Conservation (phyloP, 2,113 vertebrate genomes). For the Onychostoma macrolepis region DNA sequence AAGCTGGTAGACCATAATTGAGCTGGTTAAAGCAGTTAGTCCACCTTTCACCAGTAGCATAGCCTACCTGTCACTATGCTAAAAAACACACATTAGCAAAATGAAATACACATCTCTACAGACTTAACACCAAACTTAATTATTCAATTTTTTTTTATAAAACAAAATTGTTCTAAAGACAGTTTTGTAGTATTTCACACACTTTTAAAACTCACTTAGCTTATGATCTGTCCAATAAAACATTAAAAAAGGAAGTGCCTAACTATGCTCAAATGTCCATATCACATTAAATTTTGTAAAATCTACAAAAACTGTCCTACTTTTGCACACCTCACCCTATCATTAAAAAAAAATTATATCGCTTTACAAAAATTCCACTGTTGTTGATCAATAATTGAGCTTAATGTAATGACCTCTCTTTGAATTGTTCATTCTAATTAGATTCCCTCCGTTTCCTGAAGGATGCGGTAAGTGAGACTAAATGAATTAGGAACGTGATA, state of each 20-base stretch:
- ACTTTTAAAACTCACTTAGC: background rate
- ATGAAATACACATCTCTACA: background rate
- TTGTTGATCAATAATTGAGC: constrained; percentile 19
- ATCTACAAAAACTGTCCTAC: background rate
- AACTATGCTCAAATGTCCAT: background rate
- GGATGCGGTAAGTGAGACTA: constrained; percentile 17
- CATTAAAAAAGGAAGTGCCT: background rate
- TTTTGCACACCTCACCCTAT: background rate
- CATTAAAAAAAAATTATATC: background rate
- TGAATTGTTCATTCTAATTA: constrained; percentile 10
- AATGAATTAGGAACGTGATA: constrained; percentile 30
- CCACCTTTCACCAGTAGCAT: no score
- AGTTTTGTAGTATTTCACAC: background rate
- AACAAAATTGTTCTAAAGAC: background rate
- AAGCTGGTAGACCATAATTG: background rate
- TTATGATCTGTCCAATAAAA: background rate
- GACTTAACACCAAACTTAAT: background rate
- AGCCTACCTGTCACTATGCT: background rate
- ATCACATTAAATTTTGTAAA: background rate
- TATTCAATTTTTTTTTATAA: background rate
- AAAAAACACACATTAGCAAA: background rate
- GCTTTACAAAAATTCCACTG: background rate
- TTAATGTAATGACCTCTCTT: background rate
- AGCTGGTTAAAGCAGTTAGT: background rate
- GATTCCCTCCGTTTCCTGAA: background rate